phyloP scores from a whole-genome alignment of 2,888 invertebrate species.

The Labia minor region DNA sequence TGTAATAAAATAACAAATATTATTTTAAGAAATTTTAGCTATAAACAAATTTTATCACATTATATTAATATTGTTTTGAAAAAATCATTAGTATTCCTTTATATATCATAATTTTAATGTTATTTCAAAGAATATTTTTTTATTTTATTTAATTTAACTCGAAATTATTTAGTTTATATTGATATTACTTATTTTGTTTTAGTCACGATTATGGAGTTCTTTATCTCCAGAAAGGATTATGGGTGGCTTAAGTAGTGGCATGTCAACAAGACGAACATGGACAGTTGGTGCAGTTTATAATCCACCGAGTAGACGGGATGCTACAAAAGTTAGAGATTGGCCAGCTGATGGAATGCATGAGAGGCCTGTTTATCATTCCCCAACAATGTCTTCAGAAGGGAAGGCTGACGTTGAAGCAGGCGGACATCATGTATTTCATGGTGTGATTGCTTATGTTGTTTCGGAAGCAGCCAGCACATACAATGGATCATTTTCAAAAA shows the following conservation, averaged over 20 bases:
- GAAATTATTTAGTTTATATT: no score
- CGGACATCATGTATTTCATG: slow-evolving; percentile 47
- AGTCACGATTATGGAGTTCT: not conserved
- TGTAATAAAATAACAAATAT: no score
- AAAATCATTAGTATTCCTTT: no score
- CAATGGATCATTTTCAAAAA: not conserved
- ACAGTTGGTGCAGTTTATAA: not conserved
- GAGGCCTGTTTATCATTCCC: slow-evolving; percentile 35
- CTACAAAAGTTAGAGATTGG: slow-evolving; percentile 3
- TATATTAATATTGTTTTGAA: no score
- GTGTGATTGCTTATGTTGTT: not conserved
- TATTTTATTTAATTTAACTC: no score
- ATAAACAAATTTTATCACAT: no score
- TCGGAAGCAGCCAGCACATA: not conserved
- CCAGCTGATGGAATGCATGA: slow-evolving; percentile 20
- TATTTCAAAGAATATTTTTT: no score
- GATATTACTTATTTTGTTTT: not conserved
- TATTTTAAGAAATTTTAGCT: no score
- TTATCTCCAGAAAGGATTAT: not conserved
- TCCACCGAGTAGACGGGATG: not conserved
- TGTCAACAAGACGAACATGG: not conserved
- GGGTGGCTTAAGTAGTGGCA: not conserved
- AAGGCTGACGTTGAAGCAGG: slow-evolving; percentile 88
- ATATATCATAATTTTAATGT: no score
- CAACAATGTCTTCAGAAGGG: slow-evolving; percentile 81